Percentiles rank a stretch among this genome's conserved stretches.
These are phyloP conservation scores for Drosophila kohkoa DNA, from an alignment of 1,140 invertebrate genomes.

Conservation along the genomic window DNA sequence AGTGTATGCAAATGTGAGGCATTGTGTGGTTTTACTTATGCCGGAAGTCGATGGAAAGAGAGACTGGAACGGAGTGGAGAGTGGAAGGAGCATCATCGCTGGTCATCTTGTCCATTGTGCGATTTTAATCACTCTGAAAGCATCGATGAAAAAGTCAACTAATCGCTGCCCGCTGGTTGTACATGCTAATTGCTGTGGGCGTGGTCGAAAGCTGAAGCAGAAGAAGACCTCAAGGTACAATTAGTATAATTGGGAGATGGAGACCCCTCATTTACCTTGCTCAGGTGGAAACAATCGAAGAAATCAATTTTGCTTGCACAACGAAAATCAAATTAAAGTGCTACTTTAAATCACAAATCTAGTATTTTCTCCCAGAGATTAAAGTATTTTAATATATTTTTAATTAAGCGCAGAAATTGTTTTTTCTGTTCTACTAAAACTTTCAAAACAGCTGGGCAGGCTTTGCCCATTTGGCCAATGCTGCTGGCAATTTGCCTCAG, in stretches of 20 bases:
- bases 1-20: conserved; percentile 79
- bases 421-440: conserved; percentile 7
- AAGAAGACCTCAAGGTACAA: conserved; percentile 35
- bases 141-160: conserved; percentile 65
- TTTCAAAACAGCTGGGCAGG: conserved; percentile 18
- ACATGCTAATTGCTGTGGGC: conserved; percentile 54
- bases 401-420: conserved; percentile 57
- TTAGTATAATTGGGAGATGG: conserved; percentile 41
- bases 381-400: conserved; percentile 50
- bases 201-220: conserved; percentile 23
- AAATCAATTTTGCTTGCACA: conserved; percentile 6
- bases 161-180: conserved; percentile 55
- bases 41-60: conserved; percentile 49
- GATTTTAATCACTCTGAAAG: conserved; percentile 78
- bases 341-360: background rate
- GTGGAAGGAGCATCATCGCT: conserved; percentile 14
- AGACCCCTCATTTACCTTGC: background rate
- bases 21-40: conserved; percentile 78
- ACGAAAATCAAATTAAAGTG: background rate
- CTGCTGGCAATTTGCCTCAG: conserved; percentile 63
- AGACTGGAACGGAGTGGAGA: conserved; percentile 1
- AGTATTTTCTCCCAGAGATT: conserved; percentile 1
- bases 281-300: background rate
- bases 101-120: conserved; percentile 75
- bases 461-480: conserved; percentile 40